Conservation (phyloP, 2,113 vertebrate species). For the Anoura caudifer region DNA sequence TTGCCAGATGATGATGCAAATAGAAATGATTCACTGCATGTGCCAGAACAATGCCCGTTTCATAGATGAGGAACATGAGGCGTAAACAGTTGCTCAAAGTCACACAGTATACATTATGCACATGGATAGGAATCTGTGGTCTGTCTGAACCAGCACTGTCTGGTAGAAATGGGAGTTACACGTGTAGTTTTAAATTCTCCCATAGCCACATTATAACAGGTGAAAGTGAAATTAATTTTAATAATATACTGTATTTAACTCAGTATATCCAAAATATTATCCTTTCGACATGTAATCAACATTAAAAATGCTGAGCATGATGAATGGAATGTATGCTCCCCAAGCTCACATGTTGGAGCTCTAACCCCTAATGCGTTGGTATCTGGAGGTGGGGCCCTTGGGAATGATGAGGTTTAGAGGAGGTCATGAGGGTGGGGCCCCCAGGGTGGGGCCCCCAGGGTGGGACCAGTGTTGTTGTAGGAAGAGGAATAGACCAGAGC, state of each 20-base stretch:
- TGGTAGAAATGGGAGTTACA: not conserved
- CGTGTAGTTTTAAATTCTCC: not conserved
- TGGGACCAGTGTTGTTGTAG: not conserved
- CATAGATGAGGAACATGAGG: not conserved
- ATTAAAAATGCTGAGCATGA: not conserved
- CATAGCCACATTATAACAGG: not conserved
- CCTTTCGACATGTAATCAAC: not conserved
- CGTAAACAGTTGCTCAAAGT: not conserved
- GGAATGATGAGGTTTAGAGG: not conserved
- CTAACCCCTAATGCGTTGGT: not conserved
- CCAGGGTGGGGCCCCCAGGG: too few relatives aligned
- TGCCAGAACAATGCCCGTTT: not conserved
- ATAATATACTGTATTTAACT: not conserved
- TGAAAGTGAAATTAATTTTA: not conserved
- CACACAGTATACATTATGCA: fast-evolving
- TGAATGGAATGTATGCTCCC: not conserved
- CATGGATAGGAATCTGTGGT: not conserved
- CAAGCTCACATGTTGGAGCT: not conserved
- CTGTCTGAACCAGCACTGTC: not conserved
- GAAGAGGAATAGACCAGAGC: not conserved
- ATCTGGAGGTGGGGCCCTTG: not conserved
- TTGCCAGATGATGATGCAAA: not conserved
- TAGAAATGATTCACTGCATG: not conserved
- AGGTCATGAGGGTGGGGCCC: not conserved
- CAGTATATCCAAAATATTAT: not conserved